Evolutionary conservation across 2,797 vertebrate genomes (phyloP).

Genomic region (Vespertilio murinus): DNA sequence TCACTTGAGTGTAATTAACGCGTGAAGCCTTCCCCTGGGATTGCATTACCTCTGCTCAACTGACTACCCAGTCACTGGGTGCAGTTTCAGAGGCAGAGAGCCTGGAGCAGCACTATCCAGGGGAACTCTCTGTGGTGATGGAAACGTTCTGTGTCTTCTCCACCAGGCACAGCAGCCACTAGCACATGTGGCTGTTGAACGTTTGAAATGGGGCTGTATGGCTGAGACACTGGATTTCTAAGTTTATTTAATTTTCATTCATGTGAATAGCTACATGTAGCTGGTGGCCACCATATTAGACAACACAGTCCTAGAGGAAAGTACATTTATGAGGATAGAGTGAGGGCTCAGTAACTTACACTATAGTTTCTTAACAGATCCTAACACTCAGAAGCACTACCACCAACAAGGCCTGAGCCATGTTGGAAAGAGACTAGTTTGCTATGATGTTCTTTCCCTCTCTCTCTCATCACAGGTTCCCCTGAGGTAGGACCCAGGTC

Average conservation of each 20-base stretch:
- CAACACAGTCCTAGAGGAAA: neutral
- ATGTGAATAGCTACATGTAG: neutral
- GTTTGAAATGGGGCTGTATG: neutral
- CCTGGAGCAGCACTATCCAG: neutral
- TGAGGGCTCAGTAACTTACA: neutral
- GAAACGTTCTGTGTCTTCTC: neutral
- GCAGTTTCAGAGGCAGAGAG: neutral
- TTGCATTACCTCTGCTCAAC: neutral
- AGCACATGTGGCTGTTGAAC: neutral
- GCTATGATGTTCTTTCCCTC: neutral
- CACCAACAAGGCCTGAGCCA: neutral
- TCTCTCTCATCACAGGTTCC: neutral
- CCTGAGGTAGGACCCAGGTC: neutral
- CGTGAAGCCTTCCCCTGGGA: neutral
- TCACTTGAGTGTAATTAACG: constrained; percentile 49
- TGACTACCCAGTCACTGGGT: neutral
- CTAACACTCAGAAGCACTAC: neutral
- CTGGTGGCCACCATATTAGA: neutral
- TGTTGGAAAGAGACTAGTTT: neutral
- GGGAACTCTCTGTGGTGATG: neutral
- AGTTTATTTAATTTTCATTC: constrained; percentile 11
- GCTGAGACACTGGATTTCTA: neutral
- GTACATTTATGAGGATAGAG: neutral
- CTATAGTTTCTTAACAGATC: neutral
- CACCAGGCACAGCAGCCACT: neutral